These are phyloP conservation scores for Psylliodes chrysocephalus DNA, from an alignment of 2,888 invertebrate species.

Conservation along the genomic window DNA sequence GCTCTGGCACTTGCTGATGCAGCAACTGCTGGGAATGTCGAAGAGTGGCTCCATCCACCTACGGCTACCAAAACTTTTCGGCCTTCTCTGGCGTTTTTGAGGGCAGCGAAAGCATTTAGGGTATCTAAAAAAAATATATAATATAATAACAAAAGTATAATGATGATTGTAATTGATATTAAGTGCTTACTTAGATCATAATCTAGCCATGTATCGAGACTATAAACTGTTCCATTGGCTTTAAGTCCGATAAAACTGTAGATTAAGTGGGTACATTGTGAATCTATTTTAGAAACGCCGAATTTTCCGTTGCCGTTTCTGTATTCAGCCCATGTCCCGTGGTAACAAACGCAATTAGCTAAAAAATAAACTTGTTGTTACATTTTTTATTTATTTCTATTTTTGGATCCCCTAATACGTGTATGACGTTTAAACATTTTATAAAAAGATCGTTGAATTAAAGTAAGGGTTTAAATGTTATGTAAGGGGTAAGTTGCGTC, in stretches of 20 bases:
- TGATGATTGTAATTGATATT: too few species aligned
- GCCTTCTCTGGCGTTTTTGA: conserved; percentile 67
- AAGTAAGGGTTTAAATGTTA: too few species aligned
- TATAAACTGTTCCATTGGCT: conserved; percentile 23
- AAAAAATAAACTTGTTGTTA: too few species aligned
- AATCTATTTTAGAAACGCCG: conserved; percentile 72
- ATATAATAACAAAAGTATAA: too few species aligned
- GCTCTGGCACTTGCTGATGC: conserved; percentile 64
- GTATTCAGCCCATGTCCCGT: conserved; percentile 81
- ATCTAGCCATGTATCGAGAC: conserved; percentile 40
- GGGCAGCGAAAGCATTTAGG: conserved; percentile 66
- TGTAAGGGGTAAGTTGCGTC: too few species aligned
- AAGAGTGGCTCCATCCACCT: conserved; percentile 76
- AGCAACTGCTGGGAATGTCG: conserved; percentile 64
- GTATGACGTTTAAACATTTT: too few species aligned
- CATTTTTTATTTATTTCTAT: too few species aligned
- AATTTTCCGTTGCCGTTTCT: conserved; percentile 73
- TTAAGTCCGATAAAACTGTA: conserved; percentile 74
- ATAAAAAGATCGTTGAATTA: too few species aligned
- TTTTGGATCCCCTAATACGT: too few species aligned
- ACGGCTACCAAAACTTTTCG: conserved; percentile 72
- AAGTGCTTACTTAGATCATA: conserved; percentile 36
- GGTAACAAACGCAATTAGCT: conserved; percentile 79
- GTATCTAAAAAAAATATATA: conserved; percentile 65
- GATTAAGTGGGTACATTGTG: conserved; percentile 78